These are phyloP conservation scores for Amblyjoppa proteus DNA, from an alignment of 2,888 invertebrate species.

Conservation along the genomic window DNA sequence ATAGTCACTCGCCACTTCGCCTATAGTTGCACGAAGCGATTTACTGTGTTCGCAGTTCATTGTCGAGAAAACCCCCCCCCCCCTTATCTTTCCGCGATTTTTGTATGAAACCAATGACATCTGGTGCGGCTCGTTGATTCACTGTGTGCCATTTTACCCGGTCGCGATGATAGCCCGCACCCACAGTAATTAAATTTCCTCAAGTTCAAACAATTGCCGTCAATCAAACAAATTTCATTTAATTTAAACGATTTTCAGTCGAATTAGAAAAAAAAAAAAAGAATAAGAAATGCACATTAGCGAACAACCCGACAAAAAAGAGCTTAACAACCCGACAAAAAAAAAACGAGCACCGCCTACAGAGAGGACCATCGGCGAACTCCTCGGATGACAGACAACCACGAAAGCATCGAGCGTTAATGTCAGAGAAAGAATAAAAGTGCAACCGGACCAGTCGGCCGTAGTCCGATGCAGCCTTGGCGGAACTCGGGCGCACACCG, in stretches of 20 bases:
- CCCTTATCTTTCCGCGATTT: background rate
- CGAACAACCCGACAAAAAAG: background rate
- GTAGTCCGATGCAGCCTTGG: constrained; percentile 33
- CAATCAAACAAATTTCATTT: background rate
- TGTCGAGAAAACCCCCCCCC: background rate
- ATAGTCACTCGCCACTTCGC: constrained; percentile 1
- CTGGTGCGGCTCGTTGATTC: background rate
- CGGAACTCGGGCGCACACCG: background rate
- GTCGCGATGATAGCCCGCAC: background rate
- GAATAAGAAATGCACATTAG: background rate
- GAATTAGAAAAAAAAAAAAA: background rate
- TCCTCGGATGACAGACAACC: background rate
- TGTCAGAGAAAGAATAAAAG: constrained; percentile 1
- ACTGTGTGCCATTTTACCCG: background rate
- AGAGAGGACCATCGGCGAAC: background rate
- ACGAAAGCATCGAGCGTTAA: background rate
- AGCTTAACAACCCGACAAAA: no score
- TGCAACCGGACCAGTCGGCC: background rate
- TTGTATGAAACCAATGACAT: background rate
- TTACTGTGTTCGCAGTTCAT: constrained; percentile 6
- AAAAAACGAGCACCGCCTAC: background rate
- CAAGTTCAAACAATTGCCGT: background rate
- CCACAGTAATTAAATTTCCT: background rate
- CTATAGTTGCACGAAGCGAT: background rate
- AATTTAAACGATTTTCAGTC: background rate